Evolutionary conservation across 1,140 invertebrate species (phyloP).

Genomic region (Drosophila yakuba): DNA sequence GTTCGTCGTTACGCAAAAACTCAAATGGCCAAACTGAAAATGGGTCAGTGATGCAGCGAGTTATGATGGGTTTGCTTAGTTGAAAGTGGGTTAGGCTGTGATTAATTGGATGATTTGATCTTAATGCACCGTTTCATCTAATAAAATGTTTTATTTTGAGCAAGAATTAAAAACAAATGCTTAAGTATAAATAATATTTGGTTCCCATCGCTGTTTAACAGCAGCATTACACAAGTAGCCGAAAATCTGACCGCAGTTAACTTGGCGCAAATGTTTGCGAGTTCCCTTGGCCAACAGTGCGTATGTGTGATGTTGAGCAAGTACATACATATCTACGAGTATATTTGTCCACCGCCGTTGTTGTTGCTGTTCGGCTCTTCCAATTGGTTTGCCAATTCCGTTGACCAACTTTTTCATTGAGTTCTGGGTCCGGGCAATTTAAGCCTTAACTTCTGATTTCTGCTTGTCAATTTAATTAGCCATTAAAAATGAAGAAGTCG

Average conservation of each 20-base stretch:
- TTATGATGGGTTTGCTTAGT: conserved; percentile 6
- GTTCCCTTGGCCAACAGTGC: conserved; percentile 23
- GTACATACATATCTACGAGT: conserved; percentile 6
- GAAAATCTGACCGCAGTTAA: conserved; percentile 59
- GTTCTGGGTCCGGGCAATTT: conserved; percentile 13
- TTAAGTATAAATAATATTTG: no score
- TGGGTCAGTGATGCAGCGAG: conserved; percentile 24
- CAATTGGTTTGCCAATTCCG: conserved; percentile 73
- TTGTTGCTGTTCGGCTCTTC: conserved; percentile 38
- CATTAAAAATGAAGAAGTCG: conserved; percentile 58
- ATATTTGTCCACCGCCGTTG: conserved; percentile 15
- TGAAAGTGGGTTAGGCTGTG: background rate
- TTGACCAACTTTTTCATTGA: conserved; percentile 66
- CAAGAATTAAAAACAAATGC: no score
- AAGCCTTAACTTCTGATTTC: conserved; percentile 14
- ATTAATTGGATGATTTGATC: background rate
- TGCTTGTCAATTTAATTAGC: conserved; percentile 72
- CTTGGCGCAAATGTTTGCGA: conserved; percentile 66
- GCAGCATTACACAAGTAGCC: conserved; percentile 3
- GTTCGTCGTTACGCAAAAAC: conserved; percentile 38
- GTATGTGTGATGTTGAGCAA: conserved; percentile 20
- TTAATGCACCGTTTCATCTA: background rate
- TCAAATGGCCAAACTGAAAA: conserved; percentile 35
- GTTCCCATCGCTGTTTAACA: conserved; percentile 12
- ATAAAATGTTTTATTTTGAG: no score